These are phyloP conservation scores for Drosophila siamana DNA, from an alignment of 2,888 invertebrate genomes.

Conservation along the genomic window DNA sequence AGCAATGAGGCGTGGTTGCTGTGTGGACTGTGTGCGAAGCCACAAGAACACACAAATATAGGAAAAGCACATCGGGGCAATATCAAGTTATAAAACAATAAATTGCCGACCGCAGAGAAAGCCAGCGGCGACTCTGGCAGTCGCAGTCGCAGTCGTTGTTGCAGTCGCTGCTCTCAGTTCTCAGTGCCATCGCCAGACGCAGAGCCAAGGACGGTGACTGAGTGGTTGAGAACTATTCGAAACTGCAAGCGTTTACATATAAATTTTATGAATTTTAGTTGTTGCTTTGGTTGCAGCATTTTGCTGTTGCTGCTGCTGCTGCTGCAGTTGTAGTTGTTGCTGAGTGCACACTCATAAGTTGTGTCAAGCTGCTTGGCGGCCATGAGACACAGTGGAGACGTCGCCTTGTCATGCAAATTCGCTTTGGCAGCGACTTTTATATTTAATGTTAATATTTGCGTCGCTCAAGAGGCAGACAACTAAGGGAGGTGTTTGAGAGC, in stretches of 20 bases:
- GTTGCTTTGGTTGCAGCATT: conserved; percentile 20
- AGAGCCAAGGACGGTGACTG: conserved; percentile 37
- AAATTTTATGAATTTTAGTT: conserved; percentile 67
- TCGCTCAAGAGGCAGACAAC: conserved; percentile 28
- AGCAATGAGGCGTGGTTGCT: conserved; percentile 63
- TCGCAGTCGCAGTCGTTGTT: neutral
- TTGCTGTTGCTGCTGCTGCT: conserved; percentile 13
- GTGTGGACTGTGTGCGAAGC: neutral
- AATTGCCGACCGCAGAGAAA: conserved; percentile 60
- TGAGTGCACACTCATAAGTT: conserved; percentile 69
- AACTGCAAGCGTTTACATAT: conserved; percentile 69
- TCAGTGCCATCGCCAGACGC: conserved; percentile 8
- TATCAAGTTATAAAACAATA: conserved; percentile 74
- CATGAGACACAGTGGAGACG: conserved; percentile 80
- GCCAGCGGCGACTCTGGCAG: neutral
- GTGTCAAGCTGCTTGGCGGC: conserved; percentile 60
- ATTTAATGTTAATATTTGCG: conserved; percentile 77
- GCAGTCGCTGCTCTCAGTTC: neutral
- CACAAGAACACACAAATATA: conserved; percentile 27
- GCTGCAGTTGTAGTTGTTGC: conserved; percentile 20
- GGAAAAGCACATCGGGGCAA: conserved; percentile 54
- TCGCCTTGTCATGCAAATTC: conserved; percentile 80
- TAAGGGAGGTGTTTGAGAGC: neutral
- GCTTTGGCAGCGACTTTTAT: conserved; percentile 74
- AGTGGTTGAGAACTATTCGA: conserved; percentile 39